Evolutionary conservation across 2,113 vertebrate species (phyloP).

Genomic region (Toxotes chatareus): DNA sequence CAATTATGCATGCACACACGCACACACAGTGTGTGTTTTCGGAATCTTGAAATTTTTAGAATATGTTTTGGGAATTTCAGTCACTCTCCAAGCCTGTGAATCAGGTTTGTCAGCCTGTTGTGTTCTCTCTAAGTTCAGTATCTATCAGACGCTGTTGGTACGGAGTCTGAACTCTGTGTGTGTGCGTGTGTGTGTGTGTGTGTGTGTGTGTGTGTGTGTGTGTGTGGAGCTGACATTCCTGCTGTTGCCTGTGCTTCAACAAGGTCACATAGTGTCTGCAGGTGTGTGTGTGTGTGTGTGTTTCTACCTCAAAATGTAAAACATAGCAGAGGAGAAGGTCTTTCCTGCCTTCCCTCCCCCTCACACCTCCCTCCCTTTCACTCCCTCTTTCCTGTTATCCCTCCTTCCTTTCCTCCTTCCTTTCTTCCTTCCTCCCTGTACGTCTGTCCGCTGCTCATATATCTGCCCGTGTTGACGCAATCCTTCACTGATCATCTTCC

Average conservation of each 20-base stretch:
- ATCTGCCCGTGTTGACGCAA: conserved; percentile 54
- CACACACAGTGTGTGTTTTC: conserved; percentile 5
- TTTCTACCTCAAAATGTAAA: conserved; percentile 44
- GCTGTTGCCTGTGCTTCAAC: conserved; percentile 36
- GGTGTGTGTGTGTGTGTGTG: conserved; percentile 53
- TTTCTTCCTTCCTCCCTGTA: conserved; percentile 42
- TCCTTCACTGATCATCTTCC: conserved; percentile 46
- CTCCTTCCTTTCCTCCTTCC: conserved; percentile 33
- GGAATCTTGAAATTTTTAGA: conserved; percentile 36
- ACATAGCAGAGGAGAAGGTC: conserved; percentile 48
- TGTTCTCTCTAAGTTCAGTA: conserved; percentile 12
- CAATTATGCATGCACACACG: conserved; percentile 4
- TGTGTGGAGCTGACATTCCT: conserved; percentile 24
- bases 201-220: neutral
- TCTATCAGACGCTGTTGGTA: conserved; percentile 9
- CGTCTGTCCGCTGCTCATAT: conserved; percentile 28
- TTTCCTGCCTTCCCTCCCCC: conserved; percentile 23
- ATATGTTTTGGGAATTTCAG: conserved; percentile 37
- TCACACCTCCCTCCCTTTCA: conserved; percentile 32
- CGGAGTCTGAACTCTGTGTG: conserved; percentile 26
- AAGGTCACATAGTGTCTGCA: conserved; percentile 36
- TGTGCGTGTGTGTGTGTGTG: conserved; percentile 18
- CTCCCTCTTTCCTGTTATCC: conserved; percentile 49
- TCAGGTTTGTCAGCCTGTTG: conserved; percentile 43
- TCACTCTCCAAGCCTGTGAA: conserved; percentile 52